Base-by-base conservation (phyloP, 30 jellyfish, hydroid and myxozoan species). In the Chrysaora quinquecirrha region DNA sequence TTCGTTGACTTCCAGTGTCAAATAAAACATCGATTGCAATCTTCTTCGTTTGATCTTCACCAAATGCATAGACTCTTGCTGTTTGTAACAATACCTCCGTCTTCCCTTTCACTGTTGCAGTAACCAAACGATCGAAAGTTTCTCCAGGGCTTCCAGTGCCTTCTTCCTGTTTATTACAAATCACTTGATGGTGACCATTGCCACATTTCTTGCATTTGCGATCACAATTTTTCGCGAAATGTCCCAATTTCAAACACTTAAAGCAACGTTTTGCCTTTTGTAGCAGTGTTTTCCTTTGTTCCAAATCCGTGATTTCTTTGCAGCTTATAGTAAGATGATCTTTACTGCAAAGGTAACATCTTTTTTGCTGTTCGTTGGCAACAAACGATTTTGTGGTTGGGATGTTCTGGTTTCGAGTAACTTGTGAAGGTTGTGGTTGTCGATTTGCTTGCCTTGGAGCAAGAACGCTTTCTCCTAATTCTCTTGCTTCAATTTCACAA, bases 401-500 rank as follows among this genome's bases (percentile, higher is more conserved):
- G n/a, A n/a, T n/a, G n/a, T n/a, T n/a, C n/a, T n/a, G n/a, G n/a
- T n/a, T n/a, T n/a, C n/a, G n/a, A n/a, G n/a, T n/a, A n/a, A n/a
- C n/a, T n/a, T n/a, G n/a, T n/a, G n/a, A n/a, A n/a, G n/a, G n/a
- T n/a, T n/a, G n/a, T n/a, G n/a, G n/a, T n/a, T n/a, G n/a, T n/a
- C n/a, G n/a, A n/a, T n/a, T n/a, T n/a, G n/a, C n/a, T n/a, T n/a
- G n/a, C n/a, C n/a, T n/a, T n/a, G n/a, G n/a, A n/a, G 81, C 80
- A 16, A 19, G 52, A 18, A 76, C 47, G 46, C 62, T 78, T 35
- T 47, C 46, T 1, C 73, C 52, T 24, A 67, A 18, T 38, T 89
- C 97, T 9, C 84, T 49, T 7, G 91, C 95, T 66, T 72, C 67
- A 34, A 89, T 66, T 88, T 80, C 94, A 19, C 67, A 19, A 1